These are phyloP conservation scores for Volucella inanis DNA, from an alignment of 2,888 invertebrate species.

Conservation along the genomic window DNA sequence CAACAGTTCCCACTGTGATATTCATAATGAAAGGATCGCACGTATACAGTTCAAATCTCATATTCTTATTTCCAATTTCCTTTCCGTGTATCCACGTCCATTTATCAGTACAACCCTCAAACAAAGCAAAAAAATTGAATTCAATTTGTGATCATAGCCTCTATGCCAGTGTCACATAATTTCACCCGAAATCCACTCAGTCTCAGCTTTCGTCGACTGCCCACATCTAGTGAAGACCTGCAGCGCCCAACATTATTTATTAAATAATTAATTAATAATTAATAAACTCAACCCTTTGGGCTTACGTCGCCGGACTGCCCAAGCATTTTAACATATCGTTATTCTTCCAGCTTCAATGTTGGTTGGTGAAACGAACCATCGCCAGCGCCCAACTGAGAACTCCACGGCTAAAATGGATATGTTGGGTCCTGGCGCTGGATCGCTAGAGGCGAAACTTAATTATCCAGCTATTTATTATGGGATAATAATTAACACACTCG, in stretches of 20 bases:
- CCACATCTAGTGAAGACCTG: neutral
- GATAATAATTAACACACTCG: constrained; percentile 74
- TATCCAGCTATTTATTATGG: constrained; percentile 74
- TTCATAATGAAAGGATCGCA: too few species aligned
- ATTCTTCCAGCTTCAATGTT: constrained; percentile 34
- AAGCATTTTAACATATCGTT: constrained; percentile 69
- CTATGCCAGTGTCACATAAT: constrained; percentile 34
- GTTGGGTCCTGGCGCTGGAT: constrained; percentile 2
- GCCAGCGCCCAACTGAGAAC: too few species aligned
- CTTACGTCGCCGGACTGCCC: constrained; percentile 59
- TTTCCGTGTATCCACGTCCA: constrained; percentile 33
- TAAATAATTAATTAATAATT: constrained; percentile 75
- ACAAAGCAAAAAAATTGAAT: constrained; percentile 2
- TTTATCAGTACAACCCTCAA: neutral
- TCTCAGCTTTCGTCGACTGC: neutral
- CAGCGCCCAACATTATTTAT: constrained; percentile 65
- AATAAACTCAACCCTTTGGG: constrained; percentile 71
- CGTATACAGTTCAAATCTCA: neutral
- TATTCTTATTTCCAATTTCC: neutral
- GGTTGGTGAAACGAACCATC: neutral
- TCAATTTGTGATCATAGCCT: constrained; percentile 60
- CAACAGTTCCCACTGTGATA: too few species aligned
- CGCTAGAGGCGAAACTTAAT: constrained; percentile 63
- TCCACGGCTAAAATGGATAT: constrained; percentile 25
- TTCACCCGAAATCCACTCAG: constrained; percentile 3